Base-by-base conservation (phyloP, 2,888 invertebrate genomes). In the Lasioglossum vierecki region DNA sequence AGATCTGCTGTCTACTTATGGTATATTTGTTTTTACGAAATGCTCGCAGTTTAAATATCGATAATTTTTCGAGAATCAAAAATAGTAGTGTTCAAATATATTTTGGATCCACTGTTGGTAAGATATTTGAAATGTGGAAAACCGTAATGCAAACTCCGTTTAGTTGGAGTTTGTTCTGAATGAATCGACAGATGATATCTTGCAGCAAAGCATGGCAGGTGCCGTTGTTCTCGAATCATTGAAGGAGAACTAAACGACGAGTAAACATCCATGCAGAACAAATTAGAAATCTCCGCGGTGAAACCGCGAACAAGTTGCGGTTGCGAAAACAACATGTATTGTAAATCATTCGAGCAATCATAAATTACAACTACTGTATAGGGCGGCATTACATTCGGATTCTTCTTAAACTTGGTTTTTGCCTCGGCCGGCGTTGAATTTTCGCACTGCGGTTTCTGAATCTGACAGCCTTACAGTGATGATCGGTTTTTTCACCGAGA, bases 261-360 rank as follows among this genome's bases (percentile, higher is more conserved):
- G 79, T 71, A 80, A 83, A 81, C 87, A 82, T 79, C 78, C 75
- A 75, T 71, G 85, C 49, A 80, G 87, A 81, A 87, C 79, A 80
- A 80, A 85, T 79, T 79, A 72, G 80, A 83, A 75, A 79, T 88
- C 82, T 68, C 70, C 80, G 71, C 71, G 53, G 82, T 88, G 79
- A 88, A 88, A 88, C 88, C 88, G 76, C 88, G 88, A 88, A 88
- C 83, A 85, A 88, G 88, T 77, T 85, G 85, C 83, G 88, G 88
- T 88, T 85, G 75, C 80, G 88, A 85, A 75, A 85, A 85, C 83
- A 83, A 85, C 83, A 22, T 71, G 76, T 70, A 73, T 79, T 87
- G 80, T 87, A 84, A 82, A 84, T 88, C 88, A 68, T 46, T 71
- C 70, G 22, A 68, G 77, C 76, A 83, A 88, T 88, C 88, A 77